Base-by-base conservation (phyloP, 2,888 invertebrate species). In the Brenthis ino region DNA sequence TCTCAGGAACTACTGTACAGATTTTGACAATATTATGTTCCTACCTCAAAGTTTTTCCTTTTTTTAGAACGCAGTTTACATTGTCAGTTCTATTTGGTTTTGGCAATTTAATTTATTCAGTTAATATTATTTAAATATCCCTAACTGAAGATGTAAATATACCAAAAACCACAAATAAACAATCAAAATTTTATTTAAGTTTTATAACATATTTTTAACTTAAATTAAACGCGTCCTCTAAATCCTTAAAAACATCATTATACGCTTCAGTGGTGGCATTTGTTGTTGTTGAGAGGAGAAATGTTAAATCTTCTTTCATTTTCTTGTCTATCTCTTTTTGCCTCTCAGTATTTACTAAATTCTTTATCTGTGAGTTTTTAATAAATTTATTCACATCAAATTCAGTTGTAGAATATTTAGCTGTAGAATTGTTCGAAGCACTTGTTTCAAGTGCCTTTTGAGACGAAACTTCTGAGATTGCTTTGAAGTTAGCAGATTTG, bases 201-300 rank as follows among this genome's bases (percentile, higher is more conserved):
- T 20, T 2, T 11, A 20, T 12, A 24, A 37, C 11, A 11, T 8
- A 48, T 16, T 5, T 20, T 61, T 56, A 67, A 33, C 53, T 69
- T 48, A 75, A 64, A 57, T 72, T 57, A 72, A 76, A 76, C 1
- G 68, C 74, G n/a, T 74, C 72, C 43, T 74, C 76, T 51, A 76
- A 55, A 12, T 67, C 73, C 51, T 74, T 69, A 54, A 76, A 73
- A 12, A 75, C 69, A 47, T 76, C 75, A 2, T 70, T 66, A 37
- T 56, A 71, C 2, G 51, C 61, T 6, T 57, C 66, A 1, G 74
- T 70, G 6, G 60, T 69, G 8, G 67, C 14, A 11, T 33, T 72
- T 48, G 60, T 56, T 13, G 57, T 28, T 13, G 61, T 24, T 47
- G 57, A 48, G 48, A 76, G 73, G 1, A 76, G 33, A 11, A 55